phyloP scores from a whole-genome alignment of 37 sponge, comb jelly and placozoan genomes.

The Ephydatia muelleri region DNA sequence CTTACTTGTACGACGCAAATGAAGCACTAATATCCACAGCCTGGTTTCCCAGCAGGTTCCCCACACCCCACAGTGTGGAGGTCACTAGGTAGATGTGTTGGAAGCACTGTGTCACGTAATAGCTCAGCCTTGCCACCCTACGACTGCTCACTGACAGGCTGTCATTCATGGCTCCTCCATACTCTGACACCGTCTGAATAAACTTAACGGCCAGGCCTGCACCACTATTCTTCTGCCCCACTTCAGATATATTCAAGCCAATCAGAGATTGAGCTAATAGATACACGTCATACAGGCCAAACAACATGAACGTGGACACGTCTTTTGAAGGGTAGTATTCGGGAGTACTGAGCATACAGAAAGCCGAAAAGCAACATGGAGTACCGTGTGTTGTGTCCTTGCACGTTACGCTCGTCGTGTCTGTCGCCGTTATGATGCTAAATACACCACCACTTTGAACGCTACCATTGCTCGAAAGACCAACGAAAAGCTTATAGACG shows the following conservation, averaged over 20 bases:
- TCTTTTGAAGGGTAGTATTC: slow-evolving; percentile 9
- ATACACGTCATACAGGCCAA: slow-evolving; percentile 53
- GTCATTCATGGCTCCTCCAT: too few species aligned
- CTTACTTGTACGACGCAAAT: too few species aligned
- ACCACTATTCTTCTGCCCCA: too few species aligned
- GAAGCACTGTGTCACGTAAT: too few species aligned
- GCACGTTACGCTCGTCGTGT: slow-evolving; percentile 7
- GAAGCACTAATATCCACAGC: too few species aligned
- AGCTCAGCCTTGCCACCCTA: too few species aligned
- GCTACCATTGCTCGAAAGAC: not conserved
- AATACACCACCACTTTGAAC: not conserved
- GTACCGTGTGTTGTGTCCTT: slow-evolving; percentile 28
- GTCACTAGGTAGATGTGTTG: too few species aligned
- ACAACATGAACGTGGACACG: slow-evolving; percentile 32
- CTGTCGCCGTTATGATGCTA: not conserved
- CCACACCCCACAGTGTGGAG: too few species aligned
- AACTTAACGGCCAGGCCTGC: too few species aligned
- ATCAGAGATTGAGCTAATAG: slow-evolving; percentile 37
- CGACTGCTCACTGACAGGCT: too few species aligned
- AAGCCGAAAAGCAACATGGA: slow-evolving; percentile 75
- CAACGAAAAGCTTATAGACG: not conserved
- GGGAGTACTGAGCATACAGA: slow-evolving; percentile 54
- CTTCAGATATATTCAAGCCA: not conserved
- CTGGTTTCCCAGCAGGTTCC: too few species aligned
- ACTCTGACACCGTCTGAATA: too few species aligned